Evolutionary conservation across 1,140 invertebrate genomes (phyloP).

Genomic region (Phymorhynchus buccinoides): DNA sequence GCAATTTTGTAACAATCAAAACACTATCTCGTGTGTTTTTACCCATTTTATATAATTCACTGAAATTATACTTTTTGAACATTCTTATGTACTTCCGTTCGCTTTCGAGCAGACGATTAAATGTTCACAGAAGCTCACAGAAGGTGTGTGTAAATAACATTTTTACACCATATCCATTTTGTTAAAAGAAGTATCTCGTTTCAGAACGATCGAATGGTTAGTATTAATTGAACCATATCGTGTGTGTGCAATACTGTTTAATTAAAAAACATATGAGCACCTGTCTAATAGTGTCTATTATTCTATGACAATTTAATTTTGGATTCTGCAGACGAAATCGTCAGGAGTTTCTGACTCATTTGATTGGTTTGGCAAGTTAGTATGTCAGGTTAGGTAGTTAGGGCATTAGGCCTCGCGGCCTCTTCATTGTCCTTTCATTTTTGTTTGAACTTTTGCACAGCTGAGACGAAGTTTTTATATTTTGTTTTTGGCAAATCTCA

Average conservation of each 20-base stretch:
- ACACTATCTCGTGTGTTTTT: not conserved
- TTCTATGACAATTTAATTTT: too few species aligned
- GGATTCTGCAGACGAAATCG: not conserved
- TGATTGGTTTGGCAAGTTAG: too few species aligned
- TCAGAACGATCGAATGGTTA: not conserved
- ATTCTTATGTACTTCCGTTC: constrained; percentile 14
- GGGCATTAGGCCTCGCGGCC: too few species aligned
- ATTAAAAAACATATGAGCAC: too few species aligned
- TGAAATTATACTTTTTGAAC: not conserved
- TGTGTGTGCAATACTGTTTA: too few species aligned
- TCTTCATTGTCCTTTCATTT: too few species aligned
- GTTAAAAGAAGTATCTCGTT: not conserved
- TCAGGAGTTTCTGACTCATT: constrained; percentile 18
- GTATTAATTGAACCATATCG: not conserved
- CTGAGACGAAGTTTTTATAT: too few species aligned
- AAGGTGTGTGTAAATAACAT: too few species aligned
- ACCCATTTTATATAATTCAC: not conserved
- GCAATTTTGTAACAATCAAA: not conserved
- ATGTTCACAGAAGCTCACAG: not conserved
- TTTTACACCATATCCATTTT: not conserved
- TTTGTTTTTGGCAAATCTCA: too few species aligned
- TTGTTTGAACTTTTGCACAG: too few species aligned
- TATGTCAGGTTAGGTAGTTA: too few species aligned
- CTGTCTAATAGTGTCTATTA: too few species aligned
- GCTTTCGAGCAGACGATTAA: constrained; percentile 24